Evolutionary conservation across 2,113 vertebrate genomes (phyloP).

Genomic region (Phylloscopus whistleri): DNA sequence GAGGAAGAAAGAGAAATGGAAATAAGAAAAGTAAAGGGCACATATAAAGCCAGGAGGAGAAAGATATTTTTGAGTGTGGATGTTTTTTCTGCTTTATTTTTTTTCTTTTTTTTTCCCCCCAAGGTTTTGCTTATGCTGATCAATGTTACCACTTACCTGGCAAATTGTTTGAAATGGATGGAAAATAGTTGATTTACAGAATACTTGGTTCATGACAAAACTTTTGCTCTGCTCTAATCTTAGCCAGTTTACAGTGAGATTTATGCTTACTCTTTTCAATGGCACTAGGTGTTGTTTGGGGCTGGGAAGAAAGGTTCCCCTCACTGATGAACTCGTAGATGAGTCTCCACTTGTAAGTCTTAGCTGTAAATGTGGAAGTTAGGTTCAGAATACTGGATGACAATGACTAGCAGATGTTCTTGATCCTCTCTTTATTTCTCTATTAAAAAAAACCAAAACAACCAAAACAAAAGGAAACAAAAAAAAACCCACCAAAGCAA

Average conservation of each 20-base stretch:
- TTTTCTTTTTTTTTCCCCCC: not conserved
- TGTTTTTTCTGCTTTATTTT: not conserved
- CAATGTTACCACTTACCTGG: not conserved
- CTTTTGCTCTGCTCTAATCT: not conserved
- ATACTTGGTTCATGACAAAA: not conserved
- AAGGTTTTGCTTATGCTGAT: not conserved
- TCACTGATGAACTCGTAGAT: fast-evolving
- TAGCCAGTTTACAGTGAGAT: not conserved
- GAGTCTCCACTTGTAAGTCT: not conserved
- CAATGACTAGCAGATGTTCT: not conserved
- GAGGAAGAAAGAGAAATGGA: not conserved
- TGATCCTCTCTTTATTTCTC: not conserved
- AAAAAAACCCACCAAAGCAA: not conserved
- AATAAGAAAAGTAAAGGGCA: not conserved
- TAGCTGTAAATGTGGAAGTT: not conserved
- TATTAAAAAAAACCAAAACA: not conserved
- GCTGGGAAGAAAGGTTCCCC: not conserved
- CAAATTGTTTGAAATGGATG: not conserved
- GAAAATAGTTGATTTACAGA: not conserved
- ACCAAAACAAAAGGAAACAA: no score
- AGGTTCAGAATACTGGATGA: not conserved
- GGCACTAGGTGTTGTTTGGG: not conserved
- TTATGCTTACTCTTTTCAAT: not conserved
- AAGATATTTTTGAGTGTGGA: not conserved
- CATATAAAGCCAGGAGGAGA: not conserved